Evolutionary conservation across 2,113 vertebrate species (phyloP).

Genomic region (Channa maculata): DNA sequence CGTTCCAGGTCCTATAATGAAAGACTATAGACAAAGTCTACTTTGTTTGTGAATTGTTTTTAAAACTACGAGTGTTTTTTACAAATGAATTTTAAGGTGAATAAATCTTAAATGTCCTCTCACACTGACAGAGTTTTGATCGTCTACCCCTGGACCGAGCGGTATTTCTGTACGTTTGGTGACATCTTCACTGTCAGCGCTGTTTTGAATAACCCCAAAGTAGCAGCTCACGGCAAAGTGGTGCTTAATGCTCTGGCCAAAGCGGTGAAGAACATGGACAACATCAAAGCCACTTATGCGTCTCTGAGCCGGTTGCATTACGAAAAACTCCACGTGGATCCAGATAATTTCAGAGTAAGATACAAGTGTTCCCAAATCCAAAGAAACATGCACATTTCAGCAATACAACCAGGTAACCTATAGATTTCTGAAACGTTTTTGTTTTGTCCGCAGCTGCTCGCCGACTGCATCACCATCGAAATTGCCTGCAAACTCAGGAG

Average conservation of each 20-base stretch:
- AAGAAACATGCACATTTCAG: too few relatives aligned
- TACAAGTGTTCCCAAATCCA: too few relatives aligned
- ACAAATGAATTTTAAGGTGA: too few relatives aligned
- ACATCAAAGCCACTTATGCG: slow-evolving; percentile 73
- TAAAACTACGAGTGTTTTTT: too few relatives aligned
- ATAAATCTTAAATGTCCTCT: background rate
- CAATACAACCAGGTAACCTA: background rate
- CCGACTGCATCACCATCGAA: slow-evolving; percentile 48
- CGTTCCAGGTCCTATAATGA: too few relatives aligned
- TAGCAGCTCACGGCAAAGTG: slow-evolving; percentile 81
- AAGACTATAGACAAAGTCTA: too few relatives aligned
- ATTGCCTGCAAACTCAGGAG: slow-evolving; percentile 47
- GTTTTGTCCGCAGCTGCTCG: slow-evolving; percentile 36
- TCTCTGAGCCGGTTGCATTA: slow-evolving; percentile 85
- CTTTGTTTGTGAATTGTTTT: too few relatives aligned
- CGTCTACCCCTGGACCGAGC: slow-evolving; percentile 87
- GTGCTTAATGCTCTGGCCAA: slow-evolving; percentile 81
- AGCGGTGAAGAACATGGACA: slow-evolving; percentile 81
- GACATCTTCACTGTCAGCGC: slow-evolving; percentile 80
- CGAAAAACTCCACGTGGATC: slow-evolving; percentile 87
- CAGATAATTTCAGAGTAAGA: slow-evolving; percentile 88
- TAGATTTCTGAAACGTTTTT: background rate
- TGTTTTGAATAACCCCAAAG: slow-evolving; percentile 77
- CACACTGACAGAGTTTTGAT: slow-evolving; percentile 55
- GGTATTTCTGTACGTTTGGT: slow-evolving; percentile 78